Conservation (phyloP, 2,797 vertebrate species). For the Falco concolor region DNA sequence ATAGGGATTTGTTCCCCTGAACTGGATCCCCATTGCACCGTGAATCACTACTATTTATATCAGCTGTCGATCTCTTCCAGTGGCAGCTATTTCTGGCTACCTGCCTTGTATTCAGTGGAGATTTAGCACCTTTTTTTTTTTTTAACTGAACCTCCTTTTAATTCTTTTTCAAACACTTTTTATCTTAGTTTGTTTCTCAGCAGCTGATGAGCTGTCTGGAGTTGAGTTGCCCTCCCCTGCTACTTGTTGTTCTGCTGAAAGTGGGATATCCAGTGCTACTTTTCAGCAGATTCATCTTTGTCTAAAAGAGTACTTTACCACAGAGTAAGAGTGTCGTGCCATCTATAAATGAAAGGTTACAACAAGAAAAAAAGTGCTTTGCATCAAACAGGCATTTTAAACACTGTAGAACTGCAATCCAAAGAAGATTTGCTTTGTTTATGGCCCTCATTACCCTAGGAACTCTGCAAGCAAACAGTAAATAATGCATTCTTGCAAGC, state of each 20-base stretch:
- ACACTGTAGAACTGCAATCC: background rate
- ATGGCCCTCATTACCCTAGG: background rate
- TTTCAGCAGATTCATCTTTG: background rate
- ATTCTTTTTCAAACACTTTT: background rate
- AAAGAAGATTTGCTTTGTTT: background rate
- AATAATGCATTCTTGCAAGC: background rate
- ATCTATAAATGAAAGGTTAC: constrained; percentile 8
- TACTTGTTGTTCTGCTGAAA: background rate
- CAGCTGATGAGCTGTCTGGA: background rate
- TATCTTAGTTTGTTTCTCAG: background rate
- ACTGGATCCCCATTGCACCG: background rate
- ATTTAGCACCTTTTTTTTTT: background rate
- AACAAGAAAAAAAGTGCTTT: background rate
- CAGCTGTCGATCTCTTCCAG: background rate
- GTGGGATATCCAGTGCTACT: background rate
- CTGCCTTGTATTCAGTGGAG: background rate
- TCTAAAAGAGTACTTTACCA: background rate
- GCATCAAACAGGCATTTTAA: constrained; percentile 14
- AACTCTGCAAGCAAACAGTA: background rate
- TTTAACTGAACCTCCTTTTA: background rate
- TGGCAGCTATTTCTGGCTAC: constrained; percentile 46
- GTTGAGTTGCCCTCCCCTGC: background rate
- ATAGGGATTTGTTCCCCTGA: background rate
- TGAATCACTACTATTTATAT: constrained; percentile 49
- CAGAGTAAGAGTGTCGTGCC: background rate